phyloP scores from a whole-genome alignment of 2,888 invertebrate genomes.

The Melikaiella ostensackeni region DNA sequence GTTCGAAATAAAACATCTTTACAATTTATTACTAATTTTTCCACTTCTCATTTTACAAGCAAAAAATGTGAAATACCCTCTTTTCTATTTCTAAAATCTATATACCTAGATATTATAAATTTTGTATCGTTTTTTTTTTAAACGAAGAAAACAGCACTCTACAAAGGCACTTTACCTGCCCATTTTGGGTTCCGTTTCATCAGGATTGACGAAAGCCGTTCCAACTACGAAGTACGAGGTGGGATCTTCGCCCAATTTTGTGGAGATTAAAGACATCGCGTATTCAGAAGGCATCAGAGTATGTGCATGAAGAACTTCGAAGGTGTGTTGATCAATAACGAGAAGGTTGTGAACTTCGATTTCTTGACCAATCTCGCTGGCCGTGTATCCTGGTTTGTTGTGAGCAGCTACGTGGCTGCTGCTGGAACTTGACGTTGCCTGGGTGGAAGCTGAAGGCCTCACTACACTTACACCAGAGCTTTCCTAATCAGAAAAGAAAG shows the following conservation, averaged over 20 bases:
- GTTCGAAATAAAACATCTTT: too few species aligned
- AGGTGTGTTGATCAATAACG: conserved; percentile 96
- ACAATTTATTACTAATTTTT: too few species aligned
- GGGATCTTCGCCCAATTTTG: conserved; percentile 93
- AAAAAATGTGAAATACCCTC: too few species aligned
- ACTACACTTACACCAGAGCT: conserved; percentile 82
- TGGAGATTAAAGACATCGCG: conserved; percentile 93
- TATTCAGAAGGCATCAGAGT: conserved; percentile 94
- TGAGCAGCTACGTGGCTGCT: conserved; percentile 77
- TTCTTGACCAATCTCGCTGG: conserved; percentile 86
- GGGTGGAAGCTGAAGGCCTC: conserved; percentile 88
- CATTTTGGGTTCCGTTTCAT: conserved; percentile 97
- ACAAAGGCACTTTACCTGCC: conserved; percentile 80
- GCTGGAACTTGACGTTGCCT: conserved; percentile 83
- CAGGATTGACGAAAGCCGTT: conserved; percentile 95
- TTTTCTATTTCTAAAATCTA: too few species aligned
- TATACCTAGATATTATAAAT: neutral
- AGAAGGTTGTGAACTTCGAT: conserved; percentile 94
- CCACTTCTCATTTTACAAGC: too few species aligned
- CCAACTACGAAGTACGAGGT: conserved; percentile 96
- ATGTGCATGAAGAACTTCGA: conserved; percentile 97
- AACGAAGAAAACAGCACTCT: neutral
- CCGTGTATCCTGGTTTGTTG: conserved; percentile 73
- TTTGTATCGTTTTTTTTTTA: conserved; percentile 9
- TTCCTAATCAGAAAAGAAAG: conserved; percentile 76